Percentiles rank a stretch among this genome's conserved stretches.
phyloP scores from a whole-genome alignment of 64 coral and sea anemone species.

The Stylophora pistillata region DNA sequence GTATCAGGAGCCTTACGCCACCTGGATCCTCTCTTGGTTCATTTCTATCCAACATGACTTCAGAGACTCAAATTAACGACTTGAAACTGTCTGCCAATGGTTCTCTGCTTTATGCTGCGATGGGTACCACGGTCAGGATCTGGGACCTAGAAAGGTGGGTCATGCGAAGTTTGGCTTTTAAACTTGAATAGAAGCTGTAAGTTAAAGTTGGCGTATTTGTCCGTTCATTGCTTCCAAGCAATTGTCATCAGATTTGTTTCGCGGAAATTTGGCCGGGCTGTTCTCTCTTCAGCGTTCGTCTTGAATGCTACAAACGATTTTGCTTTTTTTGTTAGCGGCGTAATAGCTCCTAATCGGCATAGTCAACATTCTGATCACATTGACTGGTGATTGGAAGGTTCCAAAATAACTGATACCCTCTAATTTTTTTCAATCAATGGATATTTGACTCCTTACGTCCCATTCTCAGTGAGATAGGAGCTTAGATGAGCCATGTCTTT shows the following conservation, averaged over 20 bases:
- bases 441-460: too few relatives aligned
- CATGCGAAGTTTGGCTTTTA: background rate
- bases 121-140: constrained; percentile 85
- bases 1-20: constrained; percentile 79
- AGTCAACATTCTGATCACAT: too few relatives aligned
- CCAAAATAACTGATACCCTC: too few relatives aligned
- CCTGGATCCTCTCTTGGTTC: constrained; percentile 77
- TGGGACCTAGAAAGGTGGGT: constrained; percentile 97
- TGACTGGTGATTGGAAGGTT: too few relatives aligned
- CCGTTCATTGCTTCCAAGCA: too few relatives aligned
- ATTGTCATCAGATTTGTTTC: too few relatives aligned
- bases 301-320: background rate
- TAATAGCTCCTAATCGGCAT: background rate
- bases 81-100: constrained; percentile 72
- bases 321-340: background rate
- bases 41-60: constrained; percentile 83
- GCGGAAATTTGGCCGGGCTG: too few relatives aligned
- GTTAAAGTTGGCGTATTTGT: too few relatives aligned
- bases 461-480: background rate
- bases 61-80: constrained; percentile 94
- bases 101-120: constrained; percentile 78
- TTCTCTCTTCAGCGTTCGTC: background rate
- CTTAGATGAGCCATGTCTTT: background rate
- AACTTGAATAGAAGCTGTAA: background rate
- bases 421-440: too few relatives aligned